These are phyloP conservation scores for Probosciger aterrimus DNA, from an alignment of 2,113 vertebrate genomes.

Conservation along the genomic window DNA sequence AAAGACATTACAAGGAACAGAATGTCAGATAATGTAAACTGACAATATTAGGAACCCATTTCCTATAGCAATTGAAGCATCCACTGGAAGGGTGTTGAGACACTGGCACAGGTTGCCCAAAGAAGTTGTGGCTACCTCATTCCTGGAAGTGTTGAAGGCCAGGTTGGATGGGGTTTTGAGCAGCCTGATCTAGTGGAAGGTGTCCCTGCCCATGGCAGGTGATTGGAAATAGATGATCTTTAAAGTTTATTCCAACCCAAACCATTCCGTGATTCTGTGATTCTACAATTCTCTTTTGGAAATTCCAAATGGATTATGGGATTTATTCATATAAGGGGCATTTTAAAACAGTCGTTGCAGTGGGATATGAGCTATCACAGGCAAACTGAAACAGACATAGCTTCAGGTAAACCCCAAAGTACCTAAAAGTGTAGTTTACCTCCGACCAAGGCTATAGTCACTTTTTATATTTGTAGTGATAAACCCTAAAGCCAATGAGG, in stretches of 20 bases:
- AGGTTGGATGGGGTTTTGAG: not conserved
- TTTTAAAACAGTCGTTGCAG: not conserved
- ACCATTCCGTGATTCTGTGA: not conserved
- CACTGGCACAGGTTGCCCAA: not conserved
- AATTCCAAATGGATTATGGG: not conserved
- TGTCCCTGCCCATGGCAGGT: not conserved
- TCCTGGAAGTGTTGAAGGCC: not conserved
- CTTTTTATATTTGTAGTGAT: not conserved
- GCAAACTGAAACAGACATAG: not conserved
- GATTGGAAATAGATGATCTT: not conserved
- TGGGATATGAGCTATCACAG: not conserved
- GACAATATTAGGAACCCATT: not conserved
- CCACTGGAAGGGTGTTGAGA: not conserved
- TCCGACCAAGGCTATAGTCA: not conserved
- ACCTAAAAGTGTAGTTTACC: not conserved
- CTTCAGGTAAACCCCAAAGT: not conserved
- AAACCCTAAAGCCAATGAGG: not conserved
- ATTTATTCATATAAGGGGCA: not conserved
- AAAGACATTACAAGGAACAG: not conserved
- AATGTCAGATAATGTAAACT: not conserved
- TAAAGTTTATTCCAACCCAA: not conserved
- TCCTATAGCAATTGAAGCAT: not conserved
- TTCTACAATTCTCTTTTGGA: not conserved
- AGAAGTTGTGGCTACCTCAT: not conserved
- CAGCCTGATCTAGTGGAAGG: not conserved